Evolutionary conservation across 2,888 invertebrate species (phyloP), one percentile per base, ranked within the genome.

Genomic region (Pristionchus exspectatus): DNA sequence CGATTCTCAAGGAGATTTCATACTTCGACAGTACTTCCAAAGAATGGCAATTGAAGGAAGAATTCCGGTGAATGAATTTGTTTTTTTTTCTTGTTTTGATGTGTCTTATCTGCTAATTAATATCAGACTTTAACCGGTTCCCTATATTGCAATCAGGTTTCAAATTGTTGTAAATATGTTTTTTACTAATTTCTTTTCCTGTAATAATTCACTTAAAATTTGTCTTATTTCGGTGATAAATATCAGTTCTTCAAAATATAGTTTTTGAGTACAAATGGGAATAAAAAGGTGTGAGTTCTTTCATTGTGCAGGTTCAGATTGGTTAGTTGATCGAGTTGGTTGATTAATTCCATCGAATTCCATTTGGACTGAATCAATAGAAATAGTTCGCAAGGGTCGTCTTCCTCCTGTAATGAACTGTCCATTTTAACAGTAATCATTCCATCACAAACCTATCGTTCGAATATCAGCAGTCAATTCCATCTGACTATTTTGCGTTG

Each of bases 21-120:
- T 66, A 77, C 5, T 92, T 91, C 59, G 87, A 92, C 27, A 86
- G 69, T 21, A 88, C 87, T 0, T 74, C 74, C 0, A 90, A 91
- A n/a, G 50, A 90, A 24, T 94, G 93, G 93, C 89, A 88, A 14
- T 69, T 94, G 24, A 90, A 90, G 66, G 91, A 91, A 27, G 92
- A 92, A 83, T 92, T 84, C 21, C 27, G 69, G 30, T 89, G 83
- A 89, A 59, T 54, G n/a, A 38, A 16, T 83, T 33, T 27, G n/a
- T 30, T 44, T 56, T 50, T 56, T 50, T 50, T 30, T 7, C 14
- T 12, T 33, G 30, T 5, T 72, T 33, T 72, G 3, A 33, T 30
- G 16, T 63, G n/a, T 63, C 21, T 24, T n/a, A 10, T 63, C 63
- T 4, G 2, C n/a, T n/a, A 21, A 21, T n/a, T 63, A 7, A 63